phyloP scores from a whole-genome alignment of 1,140 invertebrate species.

The Dreissena rostriformis region DNA sequence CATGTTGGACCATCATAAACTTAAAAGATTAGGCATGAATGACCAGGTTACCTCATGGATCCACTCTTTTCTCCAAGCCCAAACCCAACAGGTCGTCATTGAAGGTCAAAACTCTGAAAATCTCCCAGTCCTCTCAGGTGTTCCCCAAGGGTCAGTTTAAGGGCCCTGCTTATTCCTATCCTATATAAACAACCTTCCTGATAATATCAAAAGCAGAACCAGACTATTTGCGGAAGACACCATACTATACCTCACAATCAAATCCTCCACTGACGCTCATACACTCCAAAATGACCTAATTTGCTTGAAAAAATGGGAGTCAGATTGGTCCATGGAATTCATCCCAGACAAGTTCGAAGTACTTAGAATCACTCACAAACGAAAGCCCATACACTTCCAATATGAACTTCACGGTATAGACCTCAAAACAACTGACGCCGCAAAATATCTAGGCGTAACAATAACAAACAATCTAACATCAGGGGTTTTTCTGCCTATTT shows the following conservation, averaged over 20 bases:
- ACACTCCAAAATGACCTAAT: conserved; percentile 11
- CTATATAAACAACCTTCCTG: conserved; percentile 23
- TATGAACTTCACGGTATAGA: neutral
- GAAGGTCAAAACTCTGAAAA: no score
- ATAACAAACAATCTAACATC: conserved; percentile 18
- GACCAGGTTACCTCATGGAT: no score
- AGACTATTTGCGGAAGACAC: conserved; percentile 33
- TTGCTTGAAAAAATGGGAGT: neutral
- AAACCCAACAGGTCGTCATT: no score
- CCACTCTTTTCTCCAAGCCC: no score
- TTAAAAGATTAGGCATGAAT: no score
- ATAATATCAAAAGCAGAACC: conserved; percentile 13
- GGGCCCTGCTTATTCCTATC: conserved; percentile 14
- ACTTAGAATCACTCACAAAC: conserved; percentile 9
- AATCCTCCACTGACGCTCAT: neutral
- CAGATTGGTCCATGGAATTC: conserved; percentile 20
- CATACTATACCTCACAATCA: conserved; percentile 19
- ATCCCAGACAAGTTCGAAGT: conserved; percentile 17
- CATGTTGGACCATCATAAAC: conserved; percentile 7
- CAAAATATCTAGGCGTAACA: conserved; percentile 23
- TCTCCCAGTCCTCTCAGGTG: no score
- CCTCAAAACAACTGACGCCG: neutral
- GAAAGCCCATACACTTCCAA: neutral
- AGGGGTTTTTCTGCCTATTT: no score
- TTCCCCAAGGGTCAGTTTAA: no score